phyloP scores from a whole-genome alignment of 2,888 invertebrate genomes.

The Pristionchus fissidentatus region DNA sequence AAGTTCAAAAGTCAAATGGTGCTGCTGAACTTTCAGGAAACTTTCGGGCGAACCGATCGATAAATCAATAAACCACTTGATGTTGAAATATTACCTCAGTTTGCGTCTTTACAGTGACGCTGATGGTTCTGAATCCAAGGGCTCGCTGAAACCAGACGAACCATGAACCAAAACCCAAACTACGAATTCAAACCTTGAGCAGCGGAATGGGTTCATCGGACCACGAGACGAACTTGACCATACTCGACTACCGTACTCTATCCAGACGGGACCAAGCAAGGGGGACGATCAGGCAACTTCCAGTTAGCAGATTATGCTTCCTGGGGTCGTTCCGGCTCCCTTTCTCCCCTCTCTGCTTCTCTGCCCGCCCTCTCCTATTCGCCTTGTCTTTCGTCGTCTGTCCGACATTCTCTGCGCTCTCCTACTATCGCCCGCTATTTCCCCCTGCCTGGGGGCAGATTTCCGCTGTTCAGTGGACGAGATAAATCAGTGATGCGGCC shows the following conservation, averaged over 20 bases:
- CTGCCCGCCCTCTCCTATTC: not conserved
- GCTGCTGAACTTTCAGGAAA: not conserved
- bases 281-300: too few relatives aligned
- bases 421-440: too few relatives aligned
- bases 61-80: not conserved
- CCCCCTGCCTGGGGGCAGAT: not conserved
- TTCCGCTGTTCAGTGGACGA: not conserved
- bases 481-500: conserved; percentile 1
- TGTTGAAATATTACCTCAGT: conserved; percentile 22
- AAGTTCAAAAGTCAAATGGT: not conserved
- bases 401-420: not conserved
- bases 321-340: not conserved
- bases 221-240: conserved; percentile 41
- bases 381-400: not conserved
- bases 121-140: conserved; percentile 5
- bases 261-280: not conserved
- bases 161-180: not conserved
- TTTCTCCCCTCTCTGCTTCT: conserved; percentile 11
- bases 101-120: conserved; percentile 22
- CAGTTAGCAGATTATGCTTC: conserved; percentile 5
- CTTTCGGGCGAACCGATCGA: not conserved
- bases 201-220: conserved; percentile 9
- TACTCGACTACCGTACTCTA: not conserved
- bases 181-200: not conserved
- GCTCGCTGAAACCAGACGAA: not conserved